Conservation (phyloP, 2,797 vertebrate genomes). For the Enteromius fasciolatus region DNA sequence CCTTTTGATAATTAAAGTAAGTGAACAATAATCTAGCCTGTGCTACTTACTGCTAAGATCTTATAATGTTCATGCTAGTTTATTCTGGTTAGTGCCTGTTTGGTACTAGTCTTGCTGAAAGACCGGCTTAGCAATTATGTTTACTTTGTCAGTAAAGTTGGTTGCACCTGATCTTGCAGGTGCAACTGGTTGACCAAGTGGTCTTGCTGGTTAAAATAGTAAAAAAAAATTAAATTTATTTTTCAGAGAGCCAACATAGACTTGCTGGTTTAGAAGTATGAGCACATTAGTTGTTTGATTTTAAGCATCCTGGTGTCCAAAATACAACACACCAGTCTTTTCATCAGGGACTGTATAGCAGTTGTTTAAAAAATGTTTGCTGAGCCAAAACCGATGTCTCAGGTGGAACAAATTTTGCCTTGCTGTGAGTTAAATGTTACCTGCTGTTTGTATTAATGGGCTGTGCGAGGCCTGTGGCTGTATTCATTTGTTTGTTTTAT, state of each 20-base stretch:
- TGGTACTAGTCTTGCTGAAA: constrained; percentile 5
- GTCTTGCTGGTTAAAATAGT: background rate
- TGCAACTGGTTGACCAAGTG: constrained; percentile 2
- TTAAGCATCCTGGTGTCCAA: background rate
- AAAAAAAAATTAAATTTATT: background rate
- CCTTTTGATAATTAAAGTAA: background rate
- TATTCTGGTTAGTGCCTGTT: background rate
- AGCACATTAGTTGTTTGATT: constrained; percentile 5
- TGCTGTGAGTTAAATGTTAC: constrained; percentile 8
- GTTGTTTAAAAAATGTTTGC: background rate
- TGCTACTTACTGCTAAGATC: background rate
- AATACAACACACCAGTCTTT: background rate
- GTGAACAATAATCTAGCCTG: background rate
- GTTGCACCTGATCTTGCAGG: background rate
- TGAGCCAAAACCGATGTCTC: constrained; percentile 10
- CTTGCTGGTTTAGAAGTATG: background rate
- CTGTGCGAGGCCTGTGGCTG: constrained; percentile 11
- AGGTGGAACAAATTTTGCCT: constrained; percentile 2
- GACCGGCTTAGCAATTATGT: constrained; percentile 1
- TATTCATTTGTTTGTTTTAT: constrained; percentile 47
- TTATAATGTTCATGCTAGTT: background rate
- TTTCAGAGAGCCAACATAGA: background rate
- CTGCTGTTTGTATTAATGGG: constrained; percentile 35
- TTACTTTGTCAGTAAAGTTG: background rate
- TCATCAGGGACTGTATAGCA: background rate